A percentile compares a stretch with the other conserved stretches of the same genome.
Conservation (phyloP, 1,140 invertebrate species). For the Stegodyphus mimosarum region DNA sequence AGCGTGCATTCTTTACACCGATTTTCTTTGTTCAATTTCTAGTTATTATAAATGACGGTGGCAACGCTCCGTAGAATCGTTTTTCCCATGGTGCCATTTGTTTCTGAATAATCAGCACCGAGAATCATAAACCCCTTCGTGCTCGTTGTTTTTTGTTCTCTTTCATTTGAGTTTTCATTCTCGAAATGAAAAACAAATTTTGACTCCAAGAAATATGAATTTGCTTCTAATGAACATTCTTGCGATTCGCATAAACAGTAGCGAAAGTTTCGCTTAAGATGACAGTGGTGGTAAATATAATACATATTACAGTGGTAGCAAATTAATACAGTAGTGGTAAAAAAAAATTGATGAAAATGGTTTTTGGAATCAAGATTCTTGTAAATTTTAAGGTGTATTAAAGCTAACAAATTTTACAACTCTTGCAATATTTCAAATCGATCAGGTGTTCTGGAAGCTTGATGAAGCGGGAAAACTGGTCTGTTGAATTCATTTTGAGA, state of each 20-base stretch:
- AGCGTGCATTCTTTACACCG: background rate
- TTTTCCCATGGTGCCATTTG: constrained; percentile 11
- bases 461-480: too few species aligned
- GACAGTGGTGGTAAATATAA: too few species aligned
- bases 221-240: constrained; percentile 19
- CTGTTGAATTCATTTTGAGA: too few species aligned
- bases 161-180: background rate
- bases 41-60: constrained; percentile 40
- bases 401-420: too few species aligned
- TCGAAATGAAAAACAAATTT: constrained; percentile 20
- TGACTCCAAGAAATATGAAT: constrained; percentile 9
- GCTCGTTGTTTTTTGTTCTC: background rate
- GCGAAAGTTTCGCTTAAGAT: too few species aligned
- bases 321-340: too few species aligned
- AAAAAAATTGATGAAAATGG: too few species aligned
- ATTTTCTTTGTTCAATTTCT: constrained; percentile 25
- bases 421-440: too few species aligned
- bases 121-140: constrained; percentile 7
- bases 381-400: too few species aligned
- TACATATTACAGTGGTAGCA: too few species aligned
- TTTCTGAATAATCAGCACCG: constrained; percentile 30
- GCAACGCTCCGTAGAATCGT: background rate
- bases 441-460: too few species aligned
- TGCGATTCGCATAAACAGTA: background rate
- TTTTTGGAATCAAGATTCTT: too few species aligned